Percentiles rank a stretch among this genome's conserved stretches.
Evolutionary conservation across 1,140 invertebrate species (phyloP).

Genomic region (Zophobas morio): DNA sequence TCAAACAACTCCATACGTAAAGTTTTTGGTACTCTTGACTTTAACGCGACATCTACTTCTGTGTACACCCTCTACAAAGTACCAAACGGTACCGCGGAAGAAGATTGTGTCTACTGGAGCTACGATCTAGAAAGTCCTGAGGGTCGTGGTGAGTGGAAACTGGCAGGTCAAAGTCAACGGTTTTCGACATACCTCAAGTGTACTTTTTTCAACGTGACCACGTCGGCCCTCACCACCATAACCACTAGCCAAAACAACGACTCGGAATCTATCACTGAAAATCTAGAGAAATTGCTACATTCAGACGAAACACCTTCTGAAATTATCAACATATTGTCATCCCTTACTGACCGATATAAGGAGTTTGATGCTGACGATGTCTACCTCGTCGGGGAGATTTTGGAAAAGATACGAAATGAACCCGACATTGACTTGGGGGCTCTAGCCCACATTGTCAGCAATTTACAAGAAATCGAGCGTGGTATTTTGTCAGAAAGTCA

Average conservation of each 20-base stretch:
- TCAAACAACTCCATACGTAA: too few species aligned
- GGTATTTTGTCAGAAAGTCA: conserved; percentile 53
- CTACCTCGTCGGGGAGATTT: conserved; percentile 22
- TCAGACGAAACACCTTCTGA: conserved; percentile 46
- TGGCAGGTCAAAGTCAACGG: conserved; percentile 1
- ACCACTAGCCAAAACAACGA: too few species aligned
- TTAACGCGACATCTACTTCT: too few species aligned
- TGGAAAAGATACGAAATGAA: conserved; percentile 3
- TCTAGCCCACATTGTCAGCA: conserved; percentile 18
- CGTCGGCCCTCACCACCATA: too few species aligned
- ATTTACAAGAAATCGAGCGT: conserved; percentile 34
- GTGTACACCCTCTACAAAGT: background rate
- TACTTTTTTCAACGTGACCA: too few species aligned
- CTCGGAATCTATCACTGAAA: conserved; percentile 45
- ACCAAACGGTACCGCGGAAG: background rate
- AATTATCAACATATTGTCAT: conserved; percentile 47
- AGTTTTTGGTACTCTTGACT: too few species aligned
- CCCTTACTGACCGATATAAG: conserved; percentile 4
- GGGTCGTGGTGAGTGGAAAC: conserved; percentile 39
- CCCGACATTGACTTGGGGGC: conserved; percentile 8
- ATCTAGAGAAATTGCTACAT: conserved; percentile 50
- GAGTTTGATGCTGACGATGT: conserved; percentile 26
- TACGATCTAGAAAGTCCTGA: conserved; percentile 4
- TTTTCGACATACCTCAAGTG: conserved; percentile 26
- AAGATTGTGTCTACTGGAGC: conserved; percentile 53